Conservation (phyloP, 1,140 invertebrate genomes). For the Conus ventricosus region DNA sequence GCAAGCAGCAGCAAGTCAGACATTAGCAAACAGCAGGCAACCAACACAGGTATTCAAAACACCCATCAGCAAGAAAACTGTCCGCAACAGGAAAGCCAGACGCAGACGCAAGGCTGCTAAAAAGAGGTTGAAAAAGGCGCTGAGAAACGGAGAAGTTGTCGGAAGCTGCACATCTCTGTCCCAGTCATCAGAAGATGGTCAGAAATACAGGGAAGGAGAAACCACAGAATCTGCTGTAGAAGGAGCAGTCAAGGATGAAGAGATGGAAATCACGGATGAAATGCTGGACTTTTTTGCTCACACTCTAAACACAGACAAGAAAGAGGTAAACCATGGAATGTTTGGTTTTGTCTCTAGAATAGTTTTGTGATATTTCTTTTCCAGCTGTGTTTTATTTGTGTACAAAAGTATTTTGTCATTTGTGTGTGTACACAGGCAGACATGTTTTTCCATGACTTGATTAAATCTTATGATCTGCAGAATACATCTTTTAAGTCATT, state of each 20-base stretch:
- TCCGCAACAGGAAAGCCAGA: slow-evolving; percentile 26
- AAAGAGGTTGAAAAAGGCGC: not conserved
- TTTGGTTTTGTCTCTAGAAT: not conserved
- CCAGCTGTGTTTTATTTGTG: not conserved
- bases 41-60: not conserved
- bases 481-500: too few species aligned
- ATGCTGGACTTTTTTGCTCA: slow-evolving; percentile 81
- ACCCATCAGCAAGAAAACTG: not conserved
- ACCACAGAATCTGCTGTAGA: slow-evolving; percentile 12
- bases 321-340: slow-evolving; percentile 63
- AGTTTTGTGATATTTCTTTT: not conserved
- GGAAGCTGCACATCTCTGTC: slow-evolving; percentile 8
- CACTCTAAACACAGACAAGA: slow-evolving; percentile 78
- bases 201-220: slow-evolving; percentile 17
- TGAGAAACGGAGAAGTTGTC: not conserved
- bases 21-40: not conserved
- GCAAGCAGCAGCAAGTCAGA: not conserved
- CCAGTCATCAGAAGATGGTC: not conserved
- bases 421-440: too few species aligned
- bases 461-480: too few species aligned
- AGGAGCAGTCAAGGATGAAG: slow-evolving; percentile 63
- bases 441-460: too few species aligned
- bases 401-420: not conserved
- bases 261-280: slow-evolving; percentile 81
- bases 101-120: not conserved